Evolutionary conservation across 2,113 vertebrate species (phyloP).

Genomic region (Albula goreensis): DNA sequence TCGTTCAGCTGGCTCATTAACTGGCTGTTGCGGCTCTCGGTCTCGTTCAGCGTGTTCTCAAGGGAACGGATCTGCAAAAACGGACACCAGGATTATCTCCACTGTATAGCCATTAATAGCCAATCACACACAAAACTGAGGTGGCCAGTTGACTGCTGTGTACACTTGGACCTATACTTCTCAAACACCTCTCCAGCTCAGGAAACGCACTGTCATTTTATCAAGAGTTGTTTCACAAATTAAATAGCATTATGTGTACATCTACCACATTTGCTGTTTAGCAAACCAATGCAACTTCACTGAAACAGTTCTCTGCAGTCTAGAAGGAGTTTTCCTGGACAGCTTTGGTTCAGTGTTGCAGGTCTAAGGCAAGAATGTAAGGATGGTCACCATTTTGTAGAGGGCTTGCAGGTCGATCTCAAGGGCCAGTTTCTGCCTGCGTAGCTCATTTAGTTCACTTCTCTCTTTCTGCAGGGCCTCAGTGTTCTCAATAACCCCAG

Average conservation of each 20-base stretch:
- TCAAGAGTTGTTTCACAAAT: too few relatives aligned
- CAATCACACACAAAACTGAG: background rate
- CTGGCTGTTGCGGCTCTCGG: slow-evolving; percentile 41
- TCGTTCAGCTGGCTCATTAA: slow-evolving; percentile 50
- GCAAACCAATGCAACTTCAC: too few relatives aligned
- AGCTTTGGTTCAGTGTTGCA: too few relatives aligned
- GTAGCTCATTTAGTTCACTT: slow-evolving; percentile 51
- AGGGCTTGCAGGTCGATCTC: slow-evolving; percentile 61
- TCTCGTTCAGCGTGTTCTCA: slow-evolving; percentile 54
- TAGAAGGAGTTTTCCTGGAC: too few relatives aligned
- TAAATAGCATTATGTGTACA: too few relatives aligned
- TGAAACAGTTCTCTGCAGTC: too few relatives aligned
- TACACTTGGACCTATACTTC: background rate
- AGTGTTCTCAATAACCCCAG: slow-evolving; percentile 56
- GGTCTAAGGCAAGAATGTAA: background rate
- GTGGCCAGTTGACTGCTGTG: background rate
- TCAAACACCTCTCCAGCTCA: too few relatives aligned
- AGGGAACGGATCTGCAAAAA: slow-evolving; percentile 59
- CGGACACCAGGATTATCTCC: background rate
- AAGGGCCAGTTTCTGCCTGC: slow-evolving; percentile 53
- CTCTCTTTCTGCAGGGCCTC: slow-evolving; percentile 57
- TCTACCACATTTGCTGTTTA: too few relatives aligned
- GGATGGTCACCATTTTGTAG: slow-evolving; percentile 55
- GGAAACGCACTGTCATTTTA: too few relatives aligned
- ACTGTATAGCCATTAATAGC: background rate